phyloP scores from a whole-genome alignment of 1,140 invertebrate genomes.

The Meloidogyne exigua region DNA sequence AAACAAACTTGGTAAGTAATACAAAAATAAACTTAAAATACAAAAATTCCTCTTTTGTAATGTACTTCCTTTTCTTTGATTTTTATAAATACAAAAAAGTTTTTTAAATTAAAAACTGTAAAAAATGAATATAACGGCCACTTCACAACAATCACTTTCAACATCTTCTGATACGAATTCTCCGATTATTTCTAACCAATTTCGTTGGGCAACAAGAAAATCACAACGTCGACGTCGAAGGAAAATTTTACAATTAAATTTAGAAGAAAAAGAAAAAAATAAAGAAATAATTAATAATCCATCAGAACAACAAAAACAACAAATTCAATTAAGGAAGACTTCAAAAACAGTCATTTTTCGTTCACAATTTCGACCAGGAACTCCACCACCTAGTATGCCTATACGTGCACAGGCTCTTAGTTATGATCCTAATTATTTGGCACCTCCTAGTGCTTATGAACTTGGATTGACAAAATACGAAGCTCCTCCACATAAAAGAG shows the following conservation, averaged over 20 bases:
- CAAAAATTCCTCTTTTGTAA: no score
- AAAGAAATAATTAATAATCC: background rate
- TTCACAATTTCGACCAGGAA: slow-evolving; percentile 16
- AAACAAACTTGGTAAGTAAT: no score
- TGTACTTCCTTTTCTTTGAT: no score
- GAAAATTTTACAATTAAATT: background rate
- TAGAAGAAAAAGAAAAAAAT: background rate
- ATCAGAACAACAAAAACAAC: no score
- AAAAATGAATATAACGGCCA: background rate
- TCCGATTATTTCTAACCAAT: background rate
- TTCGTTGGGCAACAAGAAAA: background rate
- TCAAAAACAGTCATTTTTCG: background rate
- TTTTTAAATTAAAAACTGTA: no score
- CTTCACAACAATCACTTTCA: background rate
- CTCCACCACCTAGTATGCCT: slow-evolving; percentile 5
- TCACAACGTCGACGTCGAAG: slow-evolving; percentile 1
- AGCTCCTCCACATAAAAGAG: slow-evolving; percentile 29
- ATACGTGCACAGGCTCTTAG: slow-evolving; percentile 2
- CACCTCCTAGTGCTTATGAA: background rate
- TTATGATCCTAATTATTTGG: slow-evolving; percentile 18
- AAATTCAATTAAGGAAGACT: background rate
- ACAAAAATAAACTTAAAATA: no score
- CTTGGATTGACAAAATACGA: slow-evolving; percentile 26
- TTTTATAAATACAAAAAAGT: no score
- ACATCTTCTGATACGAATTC: background rate